phyloP scores from a whole-genome alignment of 2,888 invertebrate species.

The Fragum whitleyi region DNA sequence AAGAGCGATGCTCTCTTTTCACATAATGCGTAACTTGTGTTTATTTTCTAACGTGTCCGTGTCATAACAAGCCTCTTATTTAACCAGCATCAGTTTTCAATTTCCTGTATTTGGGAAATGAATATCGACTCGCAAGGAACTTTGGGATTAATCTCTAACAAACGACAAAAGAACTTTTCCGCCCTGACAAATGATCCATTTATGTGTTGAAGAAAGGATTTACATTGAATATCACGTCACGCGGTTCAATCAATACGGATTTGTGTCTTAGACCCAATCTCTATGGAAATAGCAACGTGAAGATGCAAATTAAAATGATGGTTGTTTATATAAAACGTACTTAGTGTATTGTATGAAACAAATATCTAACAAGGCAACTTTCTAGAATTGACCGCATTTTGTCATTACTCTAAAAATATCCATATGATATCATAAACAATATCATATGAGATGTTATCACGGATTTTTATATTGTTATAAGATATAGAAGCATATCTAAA shows the following conservation, averaged over 20 bases:
- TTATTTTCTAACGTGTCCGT: background rate
- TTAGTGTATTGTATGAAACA: too few relatives aligned
- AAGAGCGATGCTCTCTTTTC: too few relatives aligned
- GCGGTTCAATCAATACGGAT: background rate
- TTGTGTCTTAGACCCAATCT: background rate
- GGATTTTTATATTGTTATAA: too few relatives aligned
- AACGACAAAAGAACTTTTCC: slow-evolving; percentile 34
- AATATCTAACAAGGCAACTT: too few relatives aligned
- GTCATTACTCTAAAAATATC: too few relatives aligned
- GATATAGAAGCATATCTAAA: too few relatives aligned
- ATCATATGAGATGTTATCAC: too few relatives aligned
- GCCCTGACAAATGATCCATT: slow-evolving; percentile 32
- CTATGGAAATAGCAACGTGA: background rate
- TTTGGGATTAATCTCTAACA: slow-evolving; percentile 26
- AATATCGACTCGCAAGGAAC: slow-evolving; percentile 28
- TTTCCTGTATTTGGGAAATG: slow-evolving; percentile 41
- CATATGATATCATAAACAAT: too few relatives aligned
- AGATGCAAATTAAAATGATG: too few relatives aligned
- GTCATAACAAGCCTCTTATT: slow-evolving; percentile 34
- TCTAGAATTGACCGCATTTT: too few relatives aligned
- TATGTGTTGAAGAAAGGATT: slow-evolving; percentile 3
- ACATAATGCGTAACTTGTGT: too few relatives aligned
- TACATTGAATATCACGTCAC: slow-evolving; percentile 2
- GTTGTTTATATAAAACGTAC: too few relatives aligned
- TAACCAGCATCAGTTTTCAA: slow-evolving; percentile 46